phyloP scores from a whole-genome alignment of 2,888 invertebrate species.

The Acronicta psi region DNA sequence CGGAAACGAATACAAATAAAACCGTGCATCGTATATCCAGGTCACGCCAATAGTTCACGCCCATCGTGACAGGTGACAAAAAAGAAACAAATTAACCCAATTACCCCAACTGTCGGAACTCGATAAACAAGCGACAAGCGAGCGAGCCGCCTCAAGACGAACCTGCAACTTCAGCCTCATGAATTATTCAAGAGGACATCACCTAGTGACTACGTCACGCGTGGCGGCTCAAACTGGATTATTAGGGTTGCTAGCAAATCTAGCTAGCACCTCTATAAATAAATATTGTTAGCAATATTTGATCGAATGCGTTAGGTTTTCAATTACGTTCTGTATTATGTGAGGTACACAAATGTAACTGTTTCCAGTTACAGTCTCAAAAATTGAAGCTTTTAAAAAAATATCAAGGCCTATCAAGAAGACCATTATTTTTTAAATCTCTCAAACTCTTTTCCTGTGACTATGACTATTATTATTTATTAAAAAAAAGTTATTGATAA shows the following conservation, averaged over 20 bases:
- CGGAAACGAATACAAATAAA: constrained; percentile 9
- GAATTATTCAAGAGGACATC: constrained; percentile 52
- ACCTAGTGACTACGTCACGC: constrained; percentile 44
- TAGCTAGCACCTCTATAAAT: constrained; percentile 15
- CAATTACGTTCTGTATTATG: constrained; percentile 22
- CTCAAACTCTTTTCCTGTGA: too few relatives aligned
- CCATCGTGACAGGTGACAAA: constrained; percentile 21
- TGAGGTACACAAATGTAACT: too few relatives aligned
- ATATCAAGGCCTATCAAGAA: not conserved
- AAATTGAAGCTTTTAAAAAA: too few relatives aligned
- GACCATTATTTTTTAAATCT: not conserved
- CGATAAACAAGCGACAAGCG: constrained; percentile 43
- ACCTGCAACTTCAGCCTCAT: constrained; percentile 33
- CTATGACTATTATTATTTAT: too few relatives aligned
- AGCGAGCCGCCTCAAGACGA: constrained; percentile 36
- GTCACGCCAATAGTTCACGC: not conserved
- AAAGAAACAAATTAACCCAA: constrained; percentile 42
- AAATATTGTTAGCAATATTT: constrained; percentile 10
- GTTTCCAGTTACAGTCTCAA: too few relatives aligned
- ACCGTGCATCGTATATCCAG: constrained; percentile 6
- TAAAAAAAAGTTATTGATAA: too few relatives aligned
- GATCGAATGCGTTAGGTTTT: constrained; percentile 16
- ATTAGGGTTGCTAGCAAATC: constrained; percentile 42
- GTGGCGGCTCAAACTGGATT: constrained; percentile 51
- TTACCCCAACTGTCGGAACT: constrained; percentile 47